A percentile compares a stretch with the other conserved stretches of the same genome.
Evolutionary conservation across 2,113 vertebrate genomes (phyloP).

Genomic region (Eonycteris spelaea): DNA sequence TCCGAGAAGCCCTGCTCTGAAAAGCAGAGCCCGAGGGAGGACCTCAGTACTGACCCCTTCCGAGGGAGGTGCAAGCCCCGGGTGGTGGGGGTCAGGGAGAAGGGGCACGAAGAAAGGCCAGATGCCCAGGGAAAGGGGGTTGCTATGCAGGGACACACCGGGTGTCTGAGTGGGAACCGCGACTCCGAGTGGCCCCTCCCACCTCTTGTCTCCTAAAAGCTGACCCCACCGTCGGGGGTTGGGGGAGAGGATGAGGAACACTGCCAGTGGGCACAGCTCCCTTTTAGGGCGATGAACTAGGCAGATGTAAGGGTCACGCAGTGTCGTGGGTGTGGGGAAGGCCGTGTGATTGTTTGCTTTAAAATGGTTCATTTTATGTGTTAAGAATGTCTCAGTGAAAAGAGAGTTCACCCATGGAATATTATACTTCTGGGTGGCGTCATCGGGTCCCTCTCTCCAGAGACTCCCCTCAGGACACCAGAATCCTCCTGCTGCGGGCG

Average conservation of each 20-base stretch:
- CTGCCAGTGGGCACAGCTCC: neutral
- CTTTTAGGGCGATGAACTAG: accelerated
- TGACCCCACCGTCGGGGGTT: accelerated
- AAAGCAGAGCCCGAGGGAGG: neutral
- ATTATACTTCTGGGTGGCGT: neutral
- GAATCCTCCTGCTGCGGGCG: accelerated
- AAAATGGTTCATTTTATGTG: neutral
- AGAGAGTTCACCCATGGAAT: neutral
- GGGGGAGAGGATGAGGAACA: neutral
- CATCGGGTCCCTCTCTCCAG: neutral
- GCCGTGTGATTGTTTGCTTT: accelerated
- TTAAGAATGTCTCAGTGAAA: neutral
- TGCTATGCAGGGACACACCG: accelerated
- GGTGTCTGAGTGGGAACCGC: accelerated
- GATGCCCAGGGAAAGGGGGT: accelerated
- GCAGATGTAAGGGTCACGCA: neutral
- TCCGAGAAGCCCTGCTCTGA: neutral
- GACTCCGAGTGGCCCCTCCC: accelerated
- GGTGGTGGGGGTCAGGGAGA: accelerated
- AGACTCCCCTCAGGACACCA: neutral
- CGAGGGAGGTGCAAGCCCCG: neutral
- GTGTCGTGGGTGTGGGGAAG: accelerated
- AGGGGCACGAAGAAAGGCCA: accelerated
- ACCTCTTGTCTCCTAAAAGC: neutral
- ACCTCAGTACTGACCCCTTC: accelerated